Evolutionary conservation across 2,113 vertebrate species (phyloP), one percentile per base, ranked within the genome.

Genomic region (Microtus richardsoni): DNA sequence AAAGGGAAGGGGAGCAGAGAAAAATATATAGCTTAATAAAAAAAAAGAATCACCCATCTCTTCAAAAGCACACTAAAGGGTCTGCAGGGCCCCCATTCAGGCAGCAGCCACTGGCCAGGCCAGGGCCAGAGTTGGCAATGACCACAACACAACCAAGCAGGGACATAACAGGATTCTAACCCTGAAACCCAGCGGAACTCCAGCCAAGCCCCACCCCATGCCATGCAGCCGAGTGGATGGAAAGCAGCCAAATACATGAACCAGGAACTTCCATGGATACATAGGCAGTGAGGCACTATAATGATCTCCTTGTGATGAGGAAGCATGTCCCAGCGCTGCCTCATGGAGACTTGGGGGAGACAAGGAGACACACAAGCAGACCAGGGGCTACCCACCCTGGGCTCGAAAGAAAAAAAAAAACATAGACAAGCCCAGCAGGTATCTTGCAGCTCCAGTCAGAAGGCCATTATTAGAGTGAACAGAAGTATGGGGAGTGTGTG

Each of bases 221-320:
- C 6, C 36, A 39, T 39, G 7, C 0, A 3, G n/a, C 8, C 0
- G 7, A n/a, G 36, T 39, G 8, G 19, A n/a, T 21, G 36, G 1
- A 71, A n/a, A 71, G 19, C 17, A 71, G 17, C 17, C 36, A n/a
- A 71, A 22, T 71, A 8, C 19, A 71, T 19, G 8, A 71, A 68
- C 10, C 66, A 68, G 66, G 66, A 68, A 39, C n/a, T 71, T 21
- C n/a, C 70, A 19, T 39, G 70, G 49, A 52, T 52, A 52, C 36
- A n/a, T 9, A 21, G 70, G 19, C 16, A 21, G 8, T 71, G 36
- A n/a, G n/a, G 19, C 19, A 22, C n/a, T 71, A 71, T 39, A 71
- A 39, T 71, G n/a, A 71, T n/a, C 3, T 22, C 17, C n/a, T 73
- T 73, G 70, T 73, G n/a, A 21, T 73, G n/a, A 39, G 19, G 36